A percentile compares a stretch with the other conserved stretches of the same genome.
These are phyloP conservation scores for Melanerpes aurifrons DNA, from an alignment of 2,113 vertebrate genomes.

Conservation along the genomic window DNA sequence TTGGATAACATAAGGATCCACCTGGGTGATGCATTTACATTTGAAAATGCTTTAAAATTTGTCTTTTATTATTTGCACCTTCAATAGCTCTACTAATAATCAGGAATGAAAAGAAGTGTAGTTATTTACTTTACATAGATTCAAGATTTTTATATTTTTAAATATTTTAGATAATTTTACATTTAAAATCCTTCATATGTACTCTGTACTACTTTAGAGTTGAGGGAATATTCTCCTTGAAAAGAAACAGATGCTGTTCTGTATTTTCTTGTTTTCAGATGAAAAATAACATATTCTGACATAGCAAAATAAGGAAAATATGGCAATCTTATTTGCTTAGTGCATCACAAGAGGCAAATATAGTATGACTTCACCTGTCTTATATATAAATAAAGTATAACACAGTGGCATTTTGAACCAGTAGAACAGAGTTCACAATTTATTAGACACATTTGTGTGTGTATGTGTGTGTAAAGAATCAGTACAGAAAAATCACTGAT, in stretches of 20 bases:
- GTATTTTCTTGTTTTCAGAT: not conserved
- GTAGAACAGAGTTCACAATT: not conserved
- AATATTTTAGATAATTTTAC: not conserved
- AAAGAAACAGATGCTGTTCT: not conserved
- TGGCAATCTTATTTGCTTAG: not conserved
- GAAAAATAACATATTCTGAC: not conserved
- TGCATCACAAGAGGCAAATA: not conserved
- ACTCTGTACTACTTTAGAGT: not conserved
- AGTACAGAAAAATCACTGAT: not conserved
- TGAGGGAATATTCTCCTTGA: not conserved
- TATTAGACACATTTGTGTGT: not conserved
- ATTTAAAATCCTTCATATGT: not conserved
- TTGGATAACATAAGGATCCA: not conserved
- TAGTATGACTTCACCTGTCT: not conserved
- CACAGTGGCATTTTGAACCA: not conserved
- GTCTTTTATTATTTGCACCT: not conserved
- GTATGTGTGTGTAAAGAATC: not conserved
- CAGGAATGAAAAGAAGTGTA: not conserved
- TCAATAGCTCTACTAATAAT: not conserved
- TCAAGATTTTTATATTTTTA: not conserved
- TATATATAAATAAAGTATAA: not conserved
- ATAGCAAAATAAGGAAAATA: not conserved
- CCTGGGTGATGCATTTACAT: not conserved
- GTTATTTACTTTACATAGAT: not conserved
- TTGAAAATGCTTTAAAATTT: not conserved